Percentiles rank a stretch among this genome's conserved stretches.
phyloP scores from a whole-genome alignment of 2,113 vertebrate species.

The Oenanthe melanoleuca region DNA sequence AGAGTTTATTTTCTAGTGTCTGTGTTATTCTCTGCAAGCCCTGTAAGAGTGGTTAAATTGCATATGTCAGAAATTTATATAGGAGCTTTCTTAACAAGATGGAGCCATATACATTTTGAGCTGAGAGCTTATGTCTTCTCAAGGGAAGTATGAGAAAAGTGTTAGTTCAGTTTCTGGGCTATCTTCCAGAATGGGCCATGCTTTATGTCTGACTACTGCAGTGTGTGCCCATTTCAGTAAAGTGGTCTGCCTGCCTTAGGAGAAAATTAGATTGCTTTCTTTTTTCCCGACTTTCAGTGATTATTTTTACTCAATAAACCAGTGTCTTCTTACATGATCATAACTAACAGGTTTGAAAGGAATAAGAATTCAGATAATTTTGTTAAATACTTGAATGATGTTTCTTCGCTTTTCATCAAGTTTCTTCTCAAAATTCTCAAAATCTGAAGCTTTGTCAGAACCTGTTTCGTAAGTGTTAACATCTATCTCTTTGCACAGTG shows the following conservation, averaged over 20 bases:
- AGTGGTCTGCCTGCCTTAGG: not conserved
- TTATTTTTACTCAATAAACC: not conserved
- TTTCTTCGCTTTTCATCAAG: not conserved
- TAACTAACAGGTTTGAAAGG: not conserved
- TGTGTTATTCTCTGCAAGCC: not conserved
- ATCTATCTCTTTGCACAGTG: not conserved
- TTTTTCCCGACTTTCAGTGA: not conserved
- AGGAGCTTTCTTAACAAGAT: not conserved
- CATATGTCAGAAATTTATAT: not conserved
- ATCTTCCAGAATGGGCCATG: not conserved
- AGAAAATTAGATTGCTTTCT: not conserved
- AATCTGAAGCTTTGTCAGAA: not conserved
- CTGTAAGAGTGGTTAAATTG: not conserved
- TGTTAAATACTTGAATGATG: not conserved
- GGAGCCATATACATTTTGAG: not conserved
- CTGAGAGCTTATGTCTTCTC: not conserved
- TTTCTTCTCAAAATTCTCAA: not conserved
- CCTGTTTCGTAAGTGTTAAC: not conserved
- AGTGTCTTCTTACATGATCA: rapidly evolving
- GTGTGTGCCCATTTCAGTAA: not conserved
- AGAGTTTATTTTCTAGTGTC: not conserved
- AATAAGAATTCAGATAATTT: not conserved
- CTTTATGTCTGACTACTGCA: not conserved
- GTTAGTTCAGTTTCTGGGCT: not conserved
- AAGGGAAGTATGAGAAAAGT: not conserved